Evolutionary conservation across 2,888 invertebrate species (phyloP).

Genomic region (Petrophora chlorosata): DNA sequence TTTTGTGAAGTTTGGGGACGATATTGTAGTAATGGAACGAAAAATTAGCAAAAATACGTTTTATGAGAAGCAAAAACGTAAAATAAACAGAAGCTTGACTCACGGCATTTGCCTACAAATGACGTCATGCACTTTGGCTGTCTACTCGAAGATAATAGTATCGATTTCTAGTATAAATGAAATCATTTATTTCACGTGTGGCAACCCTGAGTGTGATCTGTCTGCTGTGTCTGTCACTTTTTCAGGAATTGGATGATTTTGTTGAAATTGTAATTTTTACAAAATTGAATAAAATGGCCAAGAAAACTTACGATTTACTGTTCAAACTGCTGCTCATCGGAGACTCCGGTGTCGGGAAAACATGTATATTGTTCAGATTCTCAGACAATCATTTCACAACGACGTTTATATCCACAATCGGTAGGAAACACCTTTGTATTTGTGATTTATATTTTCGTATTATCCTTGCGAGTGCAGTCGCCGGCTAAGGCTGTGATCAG

Average conservation of each 20-base stretch:
- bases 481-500: background rate
- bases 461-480: conserved; percentile 12
- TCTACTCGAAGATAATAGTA: no score
- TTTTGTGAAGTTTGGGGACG: no score
- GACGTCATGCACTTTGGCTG: no score
- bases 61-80: no score
- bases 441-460: conserved; percentile 30
- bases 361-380: conserved; percentile 96
- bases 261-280: conserved; percentile 42
- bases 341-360: conserved; percentile 97
- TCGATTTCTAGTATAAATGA: no score
- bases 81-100: no score
- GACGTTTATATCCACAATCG: conserved; percentile 97
- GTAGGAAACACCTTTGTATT: conserved; percentile 83
- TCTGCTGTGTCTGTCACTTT: no score
- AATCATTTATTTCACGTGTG: no score
- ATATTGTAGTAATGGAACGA: no score
- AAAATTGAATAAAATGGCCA: conserved; percentile 88
- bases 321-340: conserved; percentile 96
- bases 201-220: no score
- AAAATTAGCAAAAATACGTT: no score
- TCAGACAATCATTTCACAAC: conserved; percentile 97
- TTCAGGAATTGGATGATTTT: conserved; percentile 22
- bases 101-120: no score
- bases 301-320: conserved; percentile 96